A percentile compares a stretch with the other conserved stretches of the same genome.
Conservation (phyloP, 2,888 invertebrate species). For the Drosophila antonietae region DNA sequence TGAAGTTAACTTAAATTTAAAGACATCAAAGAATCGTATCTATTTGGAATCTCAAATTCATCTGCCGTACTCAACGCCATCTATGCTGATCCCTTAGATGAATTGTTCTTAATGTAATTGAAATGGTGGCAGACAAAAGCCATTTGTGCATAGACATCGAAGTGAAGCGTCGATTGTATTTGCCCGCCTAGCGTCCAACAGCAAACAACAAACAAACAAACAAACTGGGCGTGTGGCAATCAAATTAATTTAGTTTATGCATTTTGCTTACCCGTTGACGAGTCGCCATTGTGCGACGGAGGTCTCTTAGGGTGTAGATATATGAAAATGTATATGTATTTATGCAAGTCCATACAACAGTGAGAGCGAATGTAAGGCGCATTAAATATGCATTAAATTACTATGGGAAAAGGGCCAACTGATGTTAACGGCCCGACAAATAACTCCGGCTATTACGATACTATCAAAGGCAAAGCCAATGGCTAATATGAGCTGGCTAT, state of each 20-base stretch:
- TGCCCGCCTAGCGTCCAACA: constrained; percentile 13
- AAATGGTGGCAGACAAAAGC: constrained; percentile 40
- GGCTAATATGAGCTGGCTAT: constrained; percentile 26
- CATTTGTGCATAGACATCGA: constrained; percentile 35
- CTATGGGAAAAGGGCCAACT: constrained; percentile 60
- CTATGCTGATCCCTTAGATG: constrained; percentile 16
- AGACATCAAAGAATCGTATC: background rate
- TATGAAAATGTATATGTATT: background rate
- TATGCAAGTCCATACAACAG: constrained; percentile 4
- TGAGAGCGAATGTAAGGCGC: constrained; percentile 37
- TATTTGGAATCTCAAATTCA: constrained; percentile 1
- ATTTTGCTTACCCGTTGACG: constrained; percentile 31
- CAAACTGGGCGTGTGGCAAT: constrained; percentile 42
- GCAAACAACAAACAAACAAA: constrained; percentile 22
- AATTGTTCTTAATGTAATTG: constrained; percentile 56
- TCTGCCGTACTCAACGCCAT: constrained; percentile 8
- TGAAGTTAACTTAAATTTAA: background rate
- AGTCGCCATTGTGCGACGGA: background rate
- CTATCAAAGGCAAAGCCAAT: constrained; percentile 17
- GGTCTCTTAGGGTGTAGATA: background rate
- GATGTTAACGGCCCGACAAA: constrained; percentile 52
- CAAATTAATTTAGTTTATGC: constrained; percentile 67
- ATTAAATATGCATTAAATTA: constrained; percentile 73
- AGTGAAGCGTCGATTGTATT: constrained; percentile 48
- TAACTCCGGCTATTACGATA: constrained; percentile 45